Evolutionary conservation across 2,113 vertebrate species (phyloP).

Genomic region (Thunnus thynnus): DNA sequence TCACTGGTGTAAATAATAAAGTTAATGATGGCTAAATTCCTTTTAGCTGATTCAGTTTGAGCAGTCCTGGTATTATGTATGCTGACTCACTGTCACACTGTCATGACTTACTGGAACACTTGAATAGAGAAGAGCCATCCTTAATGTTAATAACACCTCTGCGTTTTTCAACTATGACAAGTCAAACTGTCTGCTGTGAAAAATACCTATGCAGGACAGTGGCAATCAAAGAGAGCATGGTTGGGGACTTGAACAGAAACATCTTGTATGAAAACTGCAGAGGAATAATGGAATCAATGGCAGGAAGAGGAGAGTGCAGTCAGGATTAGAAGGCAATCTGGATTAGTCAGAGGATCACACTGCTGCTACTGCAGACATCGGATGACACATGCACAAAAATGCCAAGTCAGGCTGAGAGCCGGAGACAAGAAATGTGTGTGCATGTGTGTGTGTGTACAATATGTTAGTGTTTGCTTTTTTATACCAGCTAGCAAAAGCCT

Average conservation of each 20-base stretch:
- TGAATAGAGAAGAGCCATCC: too few species aligned
- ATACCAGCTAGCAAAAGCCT: background rate
- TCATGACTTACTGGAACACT: too few species aligned
- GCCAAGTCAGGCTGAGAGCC: slow-evolving; percentile 53
- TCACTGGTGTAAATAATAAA: too few species aligned
- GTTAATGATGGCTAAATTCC: too few species aligned
- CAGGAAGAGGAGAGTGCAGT: slow-evolving; percentile 46
- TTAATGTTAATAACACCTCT: too few species aligned
- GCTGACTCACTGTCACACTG: too few species aligned
- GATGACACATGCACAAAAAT: slow-evolving; percentile 58
- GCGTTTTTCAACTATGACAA: too few species aligned
- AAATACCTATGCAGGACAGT: too few species aligned
- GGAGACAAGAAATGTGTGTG: slow-evolving; percentile 15
- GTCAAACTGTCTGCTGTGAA: too few species aligned
- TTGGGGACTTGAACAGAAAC: background rate
- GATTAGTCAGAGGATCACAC: slow-evolving; percentile 62
- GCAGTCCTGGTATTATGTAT: too few species aligned
- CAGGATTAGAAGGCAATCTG: slow-evolving; percentile 68
- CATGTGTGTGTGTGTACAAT: background rate
- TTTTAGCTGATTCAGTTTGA: too few species aligned
- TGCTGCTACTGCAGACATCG: slow-evolving; percentile 47
- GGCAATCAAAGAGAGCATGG: background rate
- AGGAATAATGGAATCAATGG: slow-evolving; percentile 47
- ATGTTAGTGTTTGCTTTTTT: slow-evolving; percentile 19
- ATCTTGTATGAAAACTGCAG: slow-evolving; percentile 9